phyloP scores from a whole-genome alignment of 1,140 invertebrate genomes.

The Schlechtendalia chinensis region DNA sequence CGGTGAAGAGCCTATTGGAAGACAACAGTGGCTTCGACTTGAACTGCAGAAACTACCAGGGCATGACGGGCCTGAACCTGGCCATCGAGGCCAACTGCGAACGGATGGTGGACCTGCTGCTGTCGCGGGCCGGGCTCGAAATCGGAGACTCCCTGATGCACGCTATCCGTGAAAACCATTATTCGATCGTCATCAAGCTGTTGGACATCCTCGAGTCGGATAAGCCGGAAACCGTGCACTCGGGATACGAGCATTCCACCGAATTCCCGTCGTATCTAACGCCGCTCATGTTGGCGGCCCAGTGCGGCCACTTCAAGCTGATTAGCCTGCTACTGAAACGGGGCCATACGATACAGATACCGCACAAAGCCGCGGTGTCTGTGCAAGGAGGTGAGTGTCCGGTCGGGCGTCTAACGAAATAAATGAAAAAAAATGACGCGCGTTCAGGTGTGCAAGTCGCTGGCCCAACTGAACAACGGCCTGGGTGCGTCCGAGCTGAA shows the following conservation, averaged over 20 bases:
- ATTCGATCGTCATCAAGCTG: background rate
- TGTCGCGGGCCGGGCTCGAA: background rate
- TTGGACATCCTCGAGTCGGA: background rate
- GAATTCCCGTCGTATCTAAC: constrained; percentile 65
- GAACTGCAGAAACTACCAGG: constrained; percentile 23
- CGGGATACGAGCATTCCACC: background rate
- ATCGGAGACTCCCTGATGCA: constrained; percentile 27
- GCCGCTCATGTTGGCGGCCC: constrained; percentile 70
- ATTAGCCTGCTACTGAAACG: constrained; percentile 66
- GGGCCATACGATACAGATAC: constrained; percentile 61
- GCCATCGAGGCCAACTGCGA: background rate
- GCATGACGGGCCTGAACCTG: background rate
- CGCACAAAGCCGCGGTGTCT: constrained; percentile 64
- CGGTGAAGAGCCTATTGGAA: background rate
- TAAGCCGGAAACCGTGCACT: background rate
- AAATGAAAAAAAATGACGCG: no score
- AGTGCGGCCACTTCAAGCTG: constrained; percentile 69
- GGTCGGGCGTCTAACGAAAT: background rate
- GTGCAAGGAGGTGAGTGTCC: constrained; percentile 57
- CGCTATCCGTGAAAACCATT: background rate
- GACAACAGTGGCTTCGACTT: background rate
- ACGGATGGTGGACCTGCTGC: background rate
- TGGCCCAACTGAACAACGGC: constrained; percentile 13
- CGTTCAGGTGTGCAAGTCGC: constrained; percentile 18
- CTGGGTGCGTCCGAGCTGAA: background rate